These are phyloP conservation scores for Nephrotoma guestfalica DNA, from an alignment of 2,888 invertebrate species.

Conservation along the genomic window DNA sequence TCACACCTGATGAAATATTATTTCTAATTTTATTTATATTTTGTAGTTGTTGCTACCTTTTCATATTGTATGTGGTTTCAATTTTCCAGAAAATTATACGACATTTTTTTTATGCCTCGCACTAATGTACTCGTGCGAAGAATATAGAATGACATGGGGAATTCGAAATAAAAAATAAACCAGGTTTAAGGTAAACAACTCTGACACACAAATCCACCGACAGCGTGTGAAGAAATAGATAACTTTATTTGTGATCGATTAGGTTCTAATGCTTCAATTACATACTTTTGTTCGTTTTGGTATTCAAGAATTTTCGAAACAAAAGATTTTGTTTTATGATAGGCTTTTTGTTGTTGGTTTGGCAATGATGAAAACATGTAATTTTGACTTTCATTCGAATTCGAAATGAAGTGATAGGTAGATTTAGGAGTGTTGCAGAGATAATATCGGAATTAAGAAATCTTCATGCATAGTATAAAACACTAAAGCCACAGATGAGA, in stretches of 20 bases:
- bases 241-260: neutral
- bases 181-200: neutral
- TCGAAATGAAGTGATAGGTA: too few relatives aligned
- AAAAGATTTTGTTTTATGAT: neutral
- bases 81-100: neutral
- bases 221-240: neutral
- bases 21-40: neutral
- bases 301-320: neutral
- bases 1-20: constrained; percentile 2
- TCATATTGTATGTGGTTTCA: neutral
- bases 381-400: too few relatives aligned
- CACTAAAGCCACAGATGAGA: too few relatives aligned
- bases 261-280: neutral
- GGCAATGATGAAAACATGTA: neutral
- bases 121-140: neutral
- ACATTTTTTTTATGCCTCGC: neutral
- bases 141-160: neutral
- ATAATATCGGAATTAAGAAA: too few relatives aligned
- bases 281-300: neutral
- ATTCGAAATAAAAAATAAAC: neutral
- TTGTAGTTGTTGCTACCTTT: neutral
- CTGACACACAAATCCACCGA: neutral
- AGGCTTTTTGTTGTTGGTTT: neutral
- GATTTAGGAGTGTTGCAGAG: too few relatives aligned
- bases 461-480: too few relatives aligned